Evolutionary conservation across 2,113 vertebrate genomes (phyloP).

Genomic region (Phylloscopus whistleri): DNA sequence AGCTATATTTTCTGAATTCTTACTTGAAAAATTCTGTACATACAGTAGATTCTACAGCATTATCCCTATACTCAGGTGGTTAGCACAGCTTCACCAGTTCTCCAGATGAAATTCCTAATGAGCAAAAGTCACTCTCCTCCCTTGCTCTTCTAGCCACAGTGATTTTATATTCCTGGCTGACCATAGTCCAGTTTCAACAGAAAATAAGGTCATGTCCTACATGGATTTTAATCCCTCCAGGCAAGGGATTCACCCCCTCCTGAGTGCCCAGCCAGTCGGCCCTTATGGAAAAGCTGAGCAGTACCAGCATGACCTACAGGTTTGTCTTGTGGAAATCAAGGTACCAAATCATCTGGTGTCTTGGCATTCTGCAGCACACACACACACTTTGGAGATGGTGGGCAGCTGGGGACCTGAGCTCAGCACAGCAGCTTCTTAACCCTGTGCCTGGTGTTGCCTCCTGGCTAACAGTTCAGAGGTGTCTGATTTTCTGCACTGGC

Average conservation of each 20-base stretch:
- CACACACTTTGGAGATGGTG: neutral
- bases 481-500: neutral
- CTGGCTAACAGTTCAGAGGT: neutral
- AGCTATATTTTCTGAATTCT: neutral
- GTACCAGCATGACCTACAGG: neutral
- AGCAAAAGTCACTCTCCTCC: neutral
- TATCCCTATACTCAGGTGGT: neutral
- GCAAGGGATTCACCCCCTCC: neutral
- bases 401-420: neutral
- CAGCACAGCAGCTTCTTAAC: neutral
- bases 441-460: neutral
- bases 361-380: rapidly evolving
- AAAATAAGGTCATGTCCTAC: neutral
- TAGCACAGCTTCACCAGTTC: neutral
- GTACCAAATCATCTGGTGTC: neutral
- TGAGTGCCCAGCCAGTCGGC: rapidly evolving
- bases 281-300: neutral
- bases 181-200: neutral
- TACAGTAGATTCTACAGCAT: neutral
- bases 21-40: neutral
- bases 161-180: neutral
- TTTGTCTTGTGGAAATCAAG: neutral
- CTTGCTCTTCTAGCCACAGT: neutral
- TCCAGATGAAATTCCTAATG: neutral
- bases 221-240: neutral